A percentile compares a stretch with the other conserved stretches of the same genome.
phyloP scores from a whole-genome alignment of 1,140 invertebrate species.

The Tenebrio molitor region DNA sequence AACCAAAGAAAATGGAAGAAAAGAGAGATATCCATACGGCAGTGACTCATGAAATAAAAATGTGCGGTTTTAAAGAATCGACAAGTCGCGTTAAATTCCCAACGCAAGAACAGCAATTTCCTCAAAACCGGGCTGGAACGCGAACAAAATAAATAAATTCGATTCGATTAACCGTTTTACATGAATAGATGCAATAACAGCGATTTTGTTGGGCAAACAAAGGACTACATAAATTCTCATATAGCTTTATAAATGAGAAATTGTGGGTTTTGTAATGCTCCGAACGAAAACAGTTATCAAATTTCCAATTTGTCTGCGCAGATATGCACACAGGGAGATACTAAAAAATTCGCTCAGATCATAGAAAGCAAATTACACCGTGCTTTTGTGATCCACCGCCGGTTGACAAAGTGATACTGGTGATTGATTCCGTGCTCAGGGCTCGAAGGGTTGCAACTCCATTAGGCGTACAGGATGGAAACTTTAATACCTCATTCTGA shows the following conservation, averaged over 20 bases:
- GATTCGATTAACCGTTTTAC: conserved; percentile 17
- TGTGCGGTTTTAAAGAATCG: conserved; percentile 8
- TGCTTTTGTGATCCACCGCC: conserved; percentile 15
- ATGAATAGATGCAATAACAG: conserved; percentile 27
- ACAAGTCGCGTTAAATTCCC: not conserved
- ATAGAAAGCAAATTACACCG: conserved; percentile 35
- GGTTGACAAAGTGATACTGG: conserved; percentile 34
- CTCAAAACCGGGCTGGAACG: not conserved
- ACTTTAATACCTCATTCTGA: conserved; percentile 30
- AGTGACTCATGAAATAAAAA: conserved; percentile 15
- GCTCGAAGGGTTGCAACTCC: conserved; percentile 27
- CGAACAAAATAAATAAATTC: not conserved
- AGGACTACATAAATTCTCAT: conserved; percentile 18
- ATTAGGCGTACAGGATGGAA: conserved; percentile 15
- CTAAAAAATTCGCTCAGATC: conserved; percentile 15
- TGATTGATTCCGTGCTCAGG: conserved; percentile 25
- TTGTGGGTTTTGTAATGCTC: conserved; percentile 19
- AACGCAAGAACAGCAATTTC: not conserved
- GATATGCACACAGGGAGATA: conserved; percentile 18
- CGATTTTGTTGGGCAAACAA: conserved; percentile 6
- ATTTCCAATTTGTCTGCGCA: conserved; percentile 42
- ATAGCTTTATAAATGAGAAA: conserved; percentile 32
- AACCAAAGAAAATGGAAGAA: conserved; percentile 21
- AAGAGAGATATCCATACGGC: not conserved
- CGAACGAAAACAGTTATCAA: conserved; percentile 40